Conservation (phyloP, 2,113 vertebrate genomes). For the Heterocephalus glaber region DNA sequence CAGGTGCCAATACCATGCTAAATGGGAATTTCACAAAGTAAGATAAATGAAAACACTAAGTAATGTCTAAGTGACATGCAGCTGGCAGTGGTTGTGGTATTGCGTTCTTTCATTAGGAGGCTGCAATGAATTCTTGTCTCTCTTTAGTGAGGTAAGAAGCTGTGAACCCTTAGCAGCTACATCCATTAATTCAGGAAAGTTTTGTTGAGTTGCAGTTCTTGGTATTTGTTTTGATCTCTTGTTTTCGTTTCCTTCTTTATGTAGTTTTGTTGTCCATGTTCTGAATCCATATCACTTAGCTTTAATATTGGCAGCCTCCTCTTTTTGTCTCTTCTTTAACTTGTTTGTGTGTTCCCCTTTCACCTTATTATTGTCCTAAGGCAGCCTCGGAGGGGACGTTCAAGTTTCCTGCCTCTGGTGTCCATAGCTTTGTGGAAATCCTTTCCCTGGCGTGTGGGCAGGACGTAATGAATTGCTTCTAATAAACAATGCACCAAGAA, state of each 20-base stretch:
- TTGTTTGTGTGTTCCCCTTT: background rate
- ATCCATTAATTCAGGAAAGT: background rate
- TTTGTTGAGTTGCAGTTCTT: background rate
- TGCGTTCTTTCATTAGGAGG: background rate
- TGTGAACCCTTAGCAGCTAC: background rate
- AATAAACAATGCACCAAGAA: background rate
- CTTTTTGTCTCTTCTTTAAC: background rate
- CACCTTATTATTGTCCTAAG: background rate
- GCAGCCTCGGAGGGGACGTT: background rate
- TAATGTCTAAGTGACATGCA: background rate
- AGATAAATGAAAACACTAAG: background rate
- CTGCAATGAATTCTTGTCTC: background rate
- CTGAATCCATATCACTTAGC: background rate
- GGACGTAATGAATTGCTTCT: background rate
- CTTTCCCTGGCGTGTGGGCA: background rate
- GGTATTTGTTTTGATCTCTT: background rate
- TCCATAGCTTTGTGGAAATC: background rate
- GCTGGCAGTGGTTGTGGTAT: background rate
- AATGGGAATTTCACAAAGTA: background rate
- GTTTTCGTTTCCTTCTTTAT: background rate
- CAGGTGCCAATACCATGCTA: background rate
- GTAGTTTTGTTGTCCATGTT: background rate
- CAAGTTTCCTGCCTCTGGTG: too few relatives aligned
- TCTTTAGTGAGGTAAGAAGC: background rate
- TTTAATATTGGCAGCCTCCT: background rate